Base-by-base conservation (phyloP, 1,140 invertebrate species). In the Calliphora vicina region DNA sequence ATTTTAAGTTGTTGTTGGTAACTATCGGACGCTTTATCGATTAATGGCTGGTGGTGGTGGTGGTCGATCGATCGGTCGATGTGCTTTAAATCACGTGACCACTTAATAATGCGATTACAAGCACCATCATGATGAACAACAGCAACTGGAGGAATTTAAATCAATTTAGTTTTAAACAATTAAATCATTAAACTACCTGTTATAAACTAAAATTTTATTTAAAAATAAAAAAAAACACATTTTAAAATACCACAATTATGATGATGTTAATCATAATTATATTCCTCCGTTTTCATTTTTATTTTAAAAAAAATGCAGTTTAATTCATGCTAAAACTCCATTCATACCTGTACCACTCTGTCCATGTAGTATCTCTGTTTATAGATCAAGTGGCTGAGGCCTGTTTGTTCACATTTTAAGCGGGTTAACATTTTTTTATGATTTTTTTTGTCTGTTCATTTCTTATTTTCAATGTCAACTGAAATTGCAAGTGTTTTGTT, bases 71-170 rank as follows among this genome's bases (percentile, higher is more conserved):
- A 57, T 6, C n/a, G 50, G n/a, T 67, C n/a, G 61, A 23, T 67
- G 61, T 67, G 61, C 61, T 67, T 67, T 67, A 67, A 25, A 20
- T 67, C 61, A 67, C 61, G 61, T 67, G 61, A 67, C 61, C 12
- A 67, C 45, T 35, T 35, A 35, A 17, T n/a, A 57, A 57, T n/a
- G n/a, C 15, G n/a, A 57, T 35, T 17, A 57, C 13, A 3, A 15
- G 15, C 50, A 57, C 0, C 15, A 57, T n/a, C 15, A 57, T 6
- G n/a, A 57, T 57, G 50, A 57, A 17, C 50, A 17, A 6, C 20
- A 23, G n/a, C 61, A 67, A 67, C 61, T 67, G 23, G 23, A 25
- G 23, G 20, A 67, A 23, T 23, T 9, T 67, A 12, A 23, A 67
- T 67, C 61, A 23, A 67, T 67, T 50, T 50, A 50, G 45, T 50